Evolutionary conservation across 2,797 vertebrate genomes (phyloP).

Genomic region (Xiphorhynchus erythropygius): DNA sequence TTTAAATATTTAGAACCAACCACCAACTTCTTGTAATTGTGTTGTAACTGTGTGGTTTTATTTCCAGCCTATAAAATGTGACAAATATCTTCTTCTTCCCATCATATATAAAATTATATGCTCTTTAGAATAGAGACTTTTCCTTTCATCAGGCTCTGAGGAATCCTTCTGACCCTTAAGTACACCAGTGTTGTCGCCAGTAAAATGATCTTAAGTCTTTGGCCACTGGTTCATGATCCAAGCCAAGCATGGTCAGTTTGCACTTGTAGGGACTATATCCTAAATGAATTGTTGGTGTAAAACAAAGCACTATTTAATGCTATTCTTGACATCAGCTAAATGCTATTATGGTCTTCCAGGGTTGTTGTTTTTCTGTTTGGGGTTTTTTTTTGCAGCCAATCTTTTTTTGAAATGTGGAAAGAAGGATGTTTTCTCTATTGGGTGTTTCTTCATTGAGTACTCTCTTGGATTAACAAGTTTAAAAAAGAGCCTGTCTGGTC

Average conservation of each 20-base stretch:
- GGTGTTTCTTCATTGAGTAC: not conserved
- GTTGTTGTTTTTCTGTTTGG: not conserved
- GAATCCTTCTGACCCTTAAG: not conserved
- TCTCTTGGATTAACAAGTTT: not conserved
- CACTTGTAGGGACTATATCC: not conserved
- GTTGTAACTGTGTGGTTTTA: not conserved
- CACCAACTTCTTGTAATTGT: not conserved
- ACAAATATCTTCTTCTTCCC: not conserved
- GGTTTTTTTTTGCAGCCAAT: not conserved
- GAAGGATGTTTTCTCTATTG: not conserved
- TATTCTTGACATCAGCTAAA: not conserved
- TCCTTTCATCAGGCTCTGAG: not conserved
- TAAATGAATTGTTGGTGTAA: not conserved
- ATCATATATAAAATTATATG: not conserved
- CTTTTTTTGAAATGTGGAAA: not conserved
- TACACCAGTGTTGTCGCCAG: not conserved
- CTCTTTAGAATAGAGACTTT: not conserved
- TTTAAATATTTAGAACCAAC: not conserved
- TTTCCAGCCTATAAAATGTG: not conserved
- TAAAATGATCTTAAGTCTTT: not conserved
- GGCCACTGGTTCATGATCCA: not conserved
- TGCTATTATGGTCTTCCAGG: not conserved
- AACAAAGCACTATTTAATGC: not conserved
- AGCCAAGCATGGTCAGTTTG: not conserved
- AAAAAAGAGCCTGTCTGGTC: not conserved